Conservation (phyloP, 2,888 invertebrate species). For the Oscheius onirici region DNA sequence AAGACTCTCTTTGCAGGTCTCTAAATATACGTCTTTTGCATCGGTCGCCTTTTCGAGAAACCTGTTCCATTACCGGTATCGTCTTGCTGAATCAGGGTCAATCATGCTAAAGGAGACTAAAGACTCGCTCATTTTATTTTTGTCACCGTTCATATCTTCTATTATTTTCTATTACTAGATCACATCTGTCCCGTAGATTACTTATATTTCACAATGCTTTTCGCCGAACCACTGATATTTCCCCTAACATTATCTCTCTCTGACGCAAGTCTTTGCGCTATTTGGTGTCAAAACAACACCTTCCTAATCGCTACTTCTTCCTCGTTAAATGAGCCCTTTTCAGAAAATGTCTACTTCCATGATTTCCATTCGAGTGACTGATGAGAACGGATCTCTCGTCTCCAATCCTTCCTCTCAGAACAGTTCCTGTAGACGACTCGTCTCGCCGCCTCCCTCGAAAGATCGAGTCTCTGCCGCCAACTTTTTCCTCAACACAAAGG, state of each 20-base stretch:
- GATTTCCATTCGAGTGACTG: constrained; percentile 26
- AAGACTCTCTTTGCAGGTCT: no score
- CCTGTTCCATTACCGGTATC: no score
- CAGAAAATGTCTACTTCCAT: constrained; percentile 6
- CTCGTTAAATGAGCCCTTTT: neutral
- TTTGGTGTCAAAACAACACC: neutral
- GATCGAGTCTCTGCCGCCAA: constrained; percentile 4
- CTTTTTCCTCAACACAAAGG: constrained; percentile 21
- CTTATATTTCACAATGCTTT: neutral
- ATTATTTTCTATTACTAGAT: no score
- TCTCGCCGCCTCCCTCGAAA: constrained; percentile 8
- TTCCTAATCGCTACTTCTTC: neutral
- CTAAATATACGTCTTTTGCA: no score
- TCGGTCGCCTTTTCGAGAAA: no score
- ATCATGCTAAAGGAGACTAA: no score
- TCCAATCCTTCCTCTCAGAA: neutral
- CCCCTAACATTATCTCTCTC: constrained; percentile 21
- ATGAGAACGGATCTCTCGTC: constrained; percentile 21
- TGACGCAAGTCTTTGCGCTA: constrained; percentile 21
- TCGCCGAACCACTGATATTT: neutral
- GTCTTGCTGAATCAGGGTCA: no score
- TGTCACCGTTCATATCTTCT: no score
- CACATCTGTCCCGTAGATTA: neutral
- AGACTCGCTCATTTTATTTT: no score
- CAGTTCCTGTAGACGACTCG: constrained; percentile 3